A percentile compares a stretch with the other conserved stretches of the same genome.
Evolutionary conservation across 1,140 invertebrate genomes (phyloP).

Genomic region (Brachionus rotundiformis): DNA sequence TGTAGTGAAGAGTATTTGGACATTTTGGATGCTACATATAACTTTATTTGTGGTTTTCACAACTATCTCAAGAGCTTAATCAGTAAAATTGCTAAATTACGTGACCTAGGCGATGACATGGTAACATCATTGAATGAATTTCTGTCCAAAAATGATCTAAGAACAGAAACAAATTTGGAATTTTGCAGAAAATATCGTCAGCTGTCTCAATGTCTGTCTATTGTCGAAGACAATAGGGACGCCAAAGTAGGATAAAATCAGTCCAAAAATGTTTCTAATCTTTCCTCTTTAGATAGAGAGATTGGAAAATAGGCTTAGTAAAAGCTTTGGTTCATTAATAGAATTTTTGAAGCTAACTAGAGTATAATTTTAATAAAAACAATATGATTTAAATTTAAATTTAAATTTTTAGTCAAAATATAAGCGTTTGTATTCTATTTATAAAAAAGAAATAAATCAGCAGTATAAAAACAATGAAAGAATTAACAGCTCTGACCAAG

Average conservation of each 20-base stretch:
- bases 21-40: not conserved
- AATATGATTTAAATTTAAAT: not conserved
- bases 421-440: not conserved
- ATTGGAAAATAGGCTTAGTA: not conserved
- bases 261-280: not conserved
- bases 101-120: conserved; percentile 35
- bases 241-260: not conserved
- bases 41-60: not conserved
- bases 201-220: not conserved
- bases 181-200: conserved; percentile 11
- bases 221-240: conserved; percentile 33
- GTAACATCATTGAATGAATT: not conserved
- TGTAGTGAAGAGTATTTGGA: conserved; percentile 11
- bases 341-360: not conserved
- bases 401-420: not conserved
- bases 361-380: not conserved
- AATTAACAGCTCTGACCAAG: not conserved
- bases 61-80: not conserved
- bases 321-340: not conserved
- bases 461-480: not conserved
- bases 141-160: not conserved
- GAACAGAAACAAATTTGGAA: not conserved
- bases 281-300: not conserved
- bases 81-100: not conserved
- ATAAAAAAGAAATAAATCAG: not conserved